Evolutionary conservation across 2,888 invertebrate genomes (phyloP), one percentile per base, ranked within the genome.

Genomic region (Meganola albula): DNA sequence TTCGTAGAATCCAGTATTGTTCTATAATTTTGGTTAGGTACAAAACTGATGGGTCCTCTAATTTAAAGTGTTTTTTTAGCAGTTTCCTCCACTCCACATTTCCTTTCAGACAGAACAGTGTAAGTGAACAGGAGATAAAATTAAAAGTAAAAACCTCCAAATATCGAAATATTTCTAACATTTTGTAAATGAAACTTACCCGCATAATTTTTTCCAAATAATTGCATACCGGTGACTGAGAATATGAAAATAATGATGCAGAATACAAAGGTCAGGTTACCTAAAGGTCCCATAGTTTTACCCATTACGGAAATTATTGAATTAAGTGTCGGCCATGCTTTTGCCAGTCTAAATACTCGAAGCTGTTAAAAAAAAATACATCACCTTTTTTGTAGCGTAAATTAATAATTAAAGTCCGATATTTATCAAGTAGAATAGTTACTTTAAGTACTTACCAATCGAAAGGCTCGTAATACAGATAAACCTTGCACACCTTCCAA

Each of bases 181-280:
- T n/a, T n/a, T n/a, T n/a, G n/a, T n/a, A n/a, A 75, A 82, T 79
- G 66, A 61, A 73, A 88, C 89, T 89, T 89, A 93, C 93, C 93
- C 79, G 90, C 90, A 77, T 98, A 98, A 85, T 96, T 95, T 87
- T 95, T 94, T 63, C 97, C 97, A 88, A 98, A 98, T 64, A 98
- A 90, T 88, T 98, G 98, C 96, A 98, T 98, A 74, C 98, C 98
- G 97, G 98, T 98, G 69, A 98, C 98, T 87, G 98, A 98, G 88
- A 98, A 98, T 87, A 98, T 98, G 91, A 98, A 98, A 89, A 98
- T 97, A 88, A 98, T 98, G 88, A 98, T 98, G 86, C 95, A 96
- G 87, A 98, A 90, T 74, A 98, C 97, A 89, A 98, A 97, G 71
- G 97, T 97, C 87, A 98, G 89, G 90, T 98, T 98, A 89, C 96